Percentiles rank a stretch among this genome's conserved stretches.
Evolutionary conservation across 1,140 invertebrate genomes (phyloP).

Genomic region (Thaumatotibia leucotreta): DNA sequence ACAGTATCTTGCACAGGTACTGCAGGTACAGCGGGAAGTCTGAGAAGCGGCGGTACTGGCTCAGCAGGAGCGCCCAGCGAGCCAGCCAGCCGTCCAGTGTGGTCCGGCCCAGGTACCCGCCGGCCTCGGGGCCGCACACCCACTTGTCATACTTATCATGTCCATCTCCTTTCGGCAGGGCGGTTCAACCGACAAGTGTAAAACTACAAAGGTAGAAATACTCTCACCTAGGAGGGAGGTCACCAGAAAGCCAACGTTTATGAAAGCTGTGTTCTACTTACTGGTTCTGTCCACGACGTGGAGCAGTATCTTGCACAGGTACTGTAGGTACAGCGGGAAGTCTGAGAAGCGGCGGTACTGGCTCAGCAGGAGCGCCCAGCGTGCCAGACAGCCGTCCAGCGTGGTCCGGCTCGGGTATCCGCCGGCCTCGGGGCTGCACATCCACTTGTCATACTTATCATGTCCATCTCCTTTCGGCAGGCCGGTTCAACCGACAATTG

Average conservation of each 20-base stretch:
- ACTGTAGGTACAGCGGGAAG: constrained; percentile 83
- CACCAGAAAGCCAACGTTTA: too few species aligned
- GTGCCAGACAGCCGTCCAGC: constrained; percentile 79
- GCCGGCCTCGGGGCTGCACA: constrained; percentile 63
- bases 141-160: constrained; percentile 66
- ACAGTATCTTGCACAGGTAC: constrained; percentile 83
- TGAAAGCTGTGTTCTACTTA: too few species aligned
- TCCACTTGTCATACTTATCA: constrained; percentile 62
- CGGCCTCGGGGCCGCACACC: constrained; percentile 62
- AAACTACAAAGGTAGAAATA: too few species aligned
- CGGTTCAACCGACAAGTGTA: constrained; percentile 59
- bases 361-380: constrained; percentile 79
- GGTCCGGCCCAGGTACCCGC: constrained; percentile 55
- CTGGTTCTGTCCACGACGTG: constrained; percentile 82
- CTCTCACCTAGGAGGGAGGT: too few species aligned
- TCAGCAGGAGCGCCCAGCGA: constrained; percentile 79
- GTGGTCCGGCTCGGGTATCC: constrained; percentile 64
- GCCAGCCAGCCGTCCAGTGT: constrained; percentile 80
- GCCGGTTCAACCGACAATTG: constrained; percentile 60
- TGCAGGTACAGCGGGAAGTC: constrained; percentile 84
- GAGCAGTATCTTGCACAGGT: constrained; percentile 84
- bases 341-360: constrained; percentile 77
- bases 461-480: too few species aligned
- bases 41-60: constrained; percentile 74
- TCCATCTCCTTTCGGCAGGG: too few species aligned